Base-by-base conservation (phyloP, 2,888 invertebrate species). In the Anoncus sp. region DNA sequence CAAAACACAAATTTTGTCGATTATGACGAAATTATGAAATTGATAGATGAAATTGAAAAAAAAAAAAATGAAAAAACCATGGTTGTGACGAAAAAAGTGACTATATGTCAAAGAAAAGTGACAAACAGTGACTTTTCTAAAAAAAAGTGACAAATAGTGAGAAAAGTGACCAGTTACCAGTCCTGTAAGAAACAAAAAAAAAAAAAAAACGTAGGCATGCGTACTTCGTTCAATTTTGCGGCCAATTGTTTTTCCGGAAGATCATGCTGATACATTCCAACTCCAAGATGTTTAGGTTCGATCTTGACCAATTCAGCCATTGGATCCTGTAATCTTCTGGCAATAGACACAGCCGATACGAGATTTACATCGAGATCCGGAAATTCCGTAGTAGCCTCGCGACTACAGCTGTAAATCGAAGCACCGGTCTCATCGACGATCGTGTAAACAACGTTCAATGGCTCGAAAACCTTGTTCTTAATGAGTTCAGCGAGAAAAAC, bases 261-360 rank as follows among this genome's bases (percentile, higher is more conserved):
- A 88, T 98, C 98, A 87, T 98, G 98, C 91, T 98, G 96, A 89
- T 98, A 98, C 95, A 98, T 96, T n/a, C 98, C 98, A 4, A 98
- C 96, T 0, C 98, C 98, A 79, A 98, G 93, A 92, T 98, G 97
- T 85, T 96, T 96, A 0, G 98, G 98, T 79, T 98, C 98, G 12
- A 98, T 95, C 92, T 98, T 98, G 0, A 98, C 97, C 76, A 97
- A 93, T 91, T 98, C 98, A 49, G 96, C 96, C 75, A 98, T 92
- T 0, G 98, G 98, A 92, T 98, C 98, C 88, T 98, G 95, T 0
- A 98, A 93, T 86, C 98, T 93, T 86, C 98, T 93, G 0, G 98
- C 98, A 81, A 98, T 96, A 0, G 96, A 97, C 60, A 96, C 93
- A 86, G 93, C 91, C 77, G 94, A 93, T 45, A 98, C 95, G 38